Percentiles rank a stretch among this genome's conserved stretches.
These are phyloP conservation scores for Drosophila quinaria DNA, from an alignment of 2,888 invertebrate genomes.

Conservation along the genomic window DNA sequence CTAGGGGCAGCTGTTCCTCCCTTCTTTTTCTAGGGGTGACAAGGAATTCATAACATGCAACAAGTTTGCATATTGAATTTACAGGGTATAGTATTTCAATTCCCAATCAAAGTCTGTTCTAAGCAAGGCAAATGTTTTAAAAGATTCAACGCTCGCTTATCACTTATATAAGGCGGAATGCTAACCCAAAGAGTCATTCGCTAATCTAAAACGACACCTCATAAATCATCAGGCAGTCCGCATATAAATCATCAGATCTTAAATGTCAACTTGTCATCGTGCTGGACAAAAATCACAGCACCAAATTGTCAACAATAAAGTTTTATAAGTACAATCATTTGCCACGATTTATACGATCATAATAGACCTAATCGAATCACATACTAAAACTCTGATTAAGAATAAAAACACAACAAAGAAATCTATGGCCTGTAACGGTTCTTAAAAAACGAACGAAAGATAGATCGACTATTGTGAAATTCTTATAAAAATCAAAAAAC, in stretches of 20 bases:
- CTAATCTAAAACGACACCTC: constrained; percentile 73
- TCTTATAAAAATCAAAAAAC: neutral
- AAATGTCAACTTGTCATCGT: constrained; percentile 67
- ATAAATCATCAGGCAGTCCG: constrained; percentile 62
- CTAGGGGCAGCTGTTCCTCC: constrained; percentile 42
- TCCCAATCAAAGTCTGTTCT: neutral
- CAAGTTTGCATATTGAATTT: constrained; percentile 18
- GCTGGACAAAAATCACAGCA: constrained; percentile 63
- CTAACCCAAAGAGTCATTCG: constrained; percentile 57
- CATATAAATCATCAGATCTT: constrained; percentile 73
- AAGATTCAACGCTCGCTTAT: constrained; percentile 31
- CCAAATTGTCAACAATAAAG: constrained; percentile 66
- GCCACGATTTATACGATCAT: constrained; percentile 61
- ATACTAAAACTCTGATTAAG: constrained; percentile 7
- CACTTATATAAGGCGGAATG: constrained; percentile 39
- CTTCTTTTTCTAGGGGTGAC: neutral
- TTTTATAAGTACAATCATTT: constrained; percentile 49
- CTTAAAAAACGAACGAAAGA: neutral
- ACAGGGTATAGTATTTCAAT: neutral
- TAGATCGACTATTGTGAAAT: neutral
- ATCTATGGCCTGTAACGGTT: neutral
- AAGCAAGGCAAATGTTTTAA: constrained; percentile 11
- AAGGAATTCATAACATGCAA: constrained; percentile 9
- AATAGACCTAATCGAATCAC: constrained; percentile 25
- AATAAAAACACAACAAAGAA: neutral